These are phyloP conservation scores for Trichacis sp. DNA, from an alignment of 2,888 invertebrate genomes.

Conservation along the genomic window DNA sequence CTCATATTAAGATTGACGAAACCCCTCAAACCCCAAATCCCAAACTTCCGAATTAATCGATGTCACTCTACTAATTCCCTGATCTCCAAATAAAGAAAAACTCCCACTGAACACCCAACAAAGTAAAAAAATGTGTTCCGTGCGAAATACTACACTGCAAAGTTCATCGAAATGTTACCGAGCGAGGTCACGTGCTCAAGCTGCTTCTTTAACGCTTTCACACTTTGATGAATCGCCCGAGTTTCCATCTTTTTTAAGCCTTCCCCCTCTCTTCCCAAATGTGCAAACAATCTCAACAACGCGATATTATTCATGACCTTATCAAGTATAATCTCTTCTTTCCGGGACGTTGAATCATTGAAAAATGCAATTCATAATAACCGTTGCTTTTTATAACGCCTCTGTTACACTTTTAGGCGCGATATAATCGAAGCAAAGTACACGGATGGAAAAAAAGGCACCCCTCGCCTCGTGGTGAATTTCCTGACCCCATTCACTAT, in stretches of 20 bases:
- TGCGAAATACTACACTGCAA: constrained; percentile 54
- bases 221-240: constrained; percentile 48
- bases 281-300: constrained; percentile 3
- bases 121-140: too few relatives aligned
- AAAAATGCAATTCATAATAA: not conserved
- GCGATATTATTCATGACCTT: constrained; percentile 8
- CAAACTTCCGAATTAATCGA: too few relatives aligned
- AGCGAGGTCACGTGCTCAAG: constrained; percentile 53
- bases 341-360: not conserved
- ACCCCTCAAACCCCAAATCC: too few relatives aligned
- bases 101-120: too few relatives aligned
- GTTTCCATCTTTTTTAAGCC: constrained; percentile 7
- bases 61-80: too few relatives aligned
- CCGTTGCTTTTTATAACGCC: not conserved
- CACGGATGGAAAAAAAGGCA: not conserved
- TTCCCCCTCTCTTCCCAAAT: constrained; percentile 9
- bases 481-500: constrained; percentile 12
- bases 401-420: not conserved
- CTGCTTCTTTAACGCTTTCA: constrained; percentile 57
- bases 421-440: not conserved
- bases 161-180: constrained; percentile 62
- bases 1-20: constrained; percentile 14
- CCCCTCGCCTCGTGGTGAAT: constrained; percentile 1
- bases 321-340: constrained; percentile 16
- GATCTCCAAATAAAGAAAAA: too few relatives aligned